Evolutionary conservation across 2,797 vertebrate genomes (phyloP).

Genomic region (Brotula barbata): DNA sequence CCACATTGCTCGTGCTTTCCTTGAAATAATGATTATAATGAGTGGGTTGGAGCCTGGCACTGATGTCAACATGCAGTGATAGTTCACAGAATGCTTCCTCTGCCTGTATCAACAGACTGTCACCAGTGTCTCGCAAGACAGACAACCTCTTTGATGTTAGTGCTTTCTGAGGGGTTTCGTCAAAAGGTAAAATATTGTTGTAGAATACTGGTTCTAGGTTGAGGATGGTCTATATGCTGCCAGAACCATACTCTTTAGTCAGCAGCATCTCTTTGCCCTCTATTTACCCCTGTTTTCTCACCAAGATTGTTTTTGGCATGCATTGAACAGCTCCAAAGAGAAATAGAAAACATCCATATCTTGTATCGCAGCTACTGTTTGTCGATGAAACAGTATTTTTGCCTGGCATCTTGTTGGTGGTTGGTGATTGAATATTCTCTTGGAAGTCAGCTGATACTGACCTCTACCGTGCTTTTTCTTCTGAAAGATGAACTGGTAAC

Average conservation of each 20-base stretch:
- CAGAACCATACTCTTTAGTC: background rate
- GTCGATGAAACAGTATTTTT: slow-evolving; percentile 24
- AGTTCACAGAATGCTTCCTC: slow-evolving; percentile 49
- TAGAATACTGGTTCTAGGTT: slow-evolving; percentile 15
- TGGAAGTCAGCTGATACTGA: slow-evolving; percentile 28
- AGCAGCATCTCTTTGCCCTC: background rate
- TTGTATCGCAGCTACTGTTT: slow-evolving; percentile 4
- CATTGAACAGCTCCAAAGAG: slow-evolving; percentile 7
- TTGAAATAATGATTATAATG: slow-evolving; percentile 62
- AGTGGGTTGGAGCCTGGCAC: slow-evolving; percentile 53
- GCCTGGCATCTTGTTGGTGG: slow-evolving; percentile 16
- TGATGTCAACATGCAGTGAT: slow-evolving; percentile 58
- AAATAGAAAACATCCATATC: slow-evolving; percentile 25
- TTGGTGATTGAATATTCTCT: slow-evolving; percentile 29
- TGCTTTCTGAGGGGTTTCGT: slow-evolving; percentile 12
- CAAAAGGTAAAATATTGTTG: slow-evolving; percentile 40
- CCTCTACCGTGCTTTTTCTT: slow-evolving; percentile 29
- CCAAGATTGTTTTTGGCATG: slow-evolving; percentile 14
- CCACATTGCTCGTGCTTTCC: slow-evolving; percentile 31
- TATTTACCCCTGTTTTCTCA: background rate
- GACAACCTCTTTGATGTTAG: slow-evolving; percentile 44
- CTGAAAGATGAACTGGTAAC: slow-evolving; percentile 56
- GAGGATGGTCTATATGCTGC: background rate
- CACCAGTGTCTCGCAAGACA: slow-evolving; percentile 37
- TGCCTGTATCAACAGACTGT: slow-evolving; percentile 56